Evolutionary conservation across 2,113 vertebrate genomes (phyloP).

Genomic region (Grammomys surdaster): DNA sequence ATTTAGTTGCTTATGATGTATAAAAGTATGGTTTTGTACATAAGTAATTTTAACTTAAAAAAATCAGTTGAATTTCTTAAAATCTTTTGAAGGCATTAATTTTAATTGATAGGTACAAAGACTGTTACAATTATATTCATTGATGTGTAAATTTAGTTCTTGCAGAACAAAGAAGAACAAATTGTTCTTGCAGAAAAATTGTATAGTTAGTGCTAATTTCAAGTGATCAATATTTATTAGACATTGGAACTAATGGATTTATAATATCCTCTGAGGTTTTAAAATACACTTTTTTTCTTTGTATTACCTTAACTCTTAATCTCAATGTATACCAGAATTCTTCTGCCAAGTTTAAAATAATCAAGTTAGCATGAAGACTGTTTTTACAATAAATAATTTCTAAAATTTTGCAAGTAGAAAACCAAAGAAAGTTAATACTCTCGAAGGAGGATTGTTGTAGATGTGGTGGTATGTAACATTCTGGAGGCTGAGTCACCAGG

Average conservation of each 20-base stretch:
- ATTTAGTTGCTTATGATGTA: slow-evolving; percentile 1
- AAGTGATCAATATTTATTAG: background rate
- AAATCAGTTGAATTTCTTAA: background rate
- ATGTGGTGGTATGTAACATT: too few relatives aligned
- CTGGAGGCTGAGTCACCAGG: background rate
- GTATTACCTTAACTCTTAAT: background rate
- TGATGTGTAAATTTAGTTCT: background rate
- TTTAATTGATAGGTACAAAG: background rate
- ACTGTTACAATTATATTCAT: background rate
- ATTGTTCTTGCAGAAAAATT: slow-evolving; percentile 26
- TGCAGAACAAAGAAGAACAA: background rate
- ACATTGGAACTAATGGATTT: background rate
- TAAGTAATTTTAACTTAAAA: background rate
- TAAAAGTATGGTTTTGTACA: background rate
- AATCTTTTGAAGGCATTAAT: background rate
- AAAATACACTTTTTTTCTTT: background rate
- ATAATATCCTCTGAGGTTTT: background rate
- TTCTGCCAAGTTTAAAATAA: background rate
- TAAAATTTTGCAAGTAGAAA: background rate
- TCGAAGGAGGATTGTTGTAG: too few relatives aligned
- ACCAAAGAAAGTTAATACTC: background rate
- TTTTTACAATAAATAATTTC: background rate
- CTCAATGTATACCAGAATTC: background rate
- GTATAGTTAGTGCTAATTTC: background rate
- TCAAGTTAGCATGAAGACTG: background rate